Evolutionary conservation across 2,797 vertebrate genomes (phyloP).

Genomic region (Lagocephalus sceleratus): DNA sequence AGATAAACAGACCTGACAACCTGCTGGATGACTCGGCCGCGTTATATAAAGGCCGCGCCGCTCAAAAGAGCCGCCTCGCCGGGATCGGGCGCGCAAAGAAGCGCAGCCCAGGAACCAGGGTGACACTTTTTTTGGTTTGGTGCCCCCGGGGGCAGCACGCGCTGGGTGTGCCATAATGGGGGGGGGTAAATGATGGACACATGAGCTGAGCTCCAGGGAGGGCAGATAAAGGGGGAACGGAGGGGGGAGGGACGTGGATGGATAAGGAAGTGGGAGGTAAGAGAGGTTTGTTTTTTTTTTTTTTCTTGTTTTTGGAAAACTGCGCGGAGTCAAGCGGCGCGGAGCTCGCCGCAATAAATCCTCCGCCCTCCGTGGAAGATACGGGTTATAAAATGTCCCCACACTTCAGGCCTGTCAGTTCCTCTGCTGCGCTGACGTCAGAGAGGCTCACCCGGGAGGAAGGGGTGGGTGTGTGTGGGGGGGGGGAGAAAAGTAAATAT

Average conservation of each 20-base stretch:
- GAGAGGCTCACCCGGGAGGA: conserved; percentile 15
- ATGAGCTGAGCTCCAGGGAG: conserved; percentile 21
- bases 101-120: conserved; percentile 1
- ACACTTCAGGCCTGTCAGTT: conserved; percentile 45
- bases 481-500: conserved; percentile 56
- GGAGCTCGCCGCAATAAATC: conserved; percentile 48
- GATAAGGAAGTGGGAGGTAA: conserved; percentile 44
- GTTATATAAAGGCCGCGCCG: conserved; percentile 54
- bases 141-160: conserved; percentile 51
- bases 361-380: conserved; percentile 34
- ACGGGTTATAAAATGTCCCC: conserved; percentile 49
- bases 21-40: conserved; percentile 33
- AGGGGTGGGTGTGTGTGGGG: background rate
- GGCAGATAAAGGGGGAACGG: conserved; percentile 21
- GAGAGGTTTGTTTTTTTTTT: background rate
- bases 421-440: conserved; percentile 58
- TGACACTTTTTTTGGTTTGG: conserved; percentile 24
- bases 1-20: conserved; percentile 53
- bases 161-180: conserved; percentile 63
- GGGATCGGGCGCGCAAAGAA: conserved; percentile 29
- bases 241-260: conserved; percentile 18
- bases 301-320: too few relatives aligned
- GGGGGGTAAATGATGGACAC: conserved; percentile 42
- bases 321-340: conserved; percentile 12
- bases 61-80: conserved; percentile 23